These are phyloP conservation scores for Nasonovia ribisnigri DNA, from an alignment of 2,888 invertebrate species.

Conservation along the genomic window DNA sequence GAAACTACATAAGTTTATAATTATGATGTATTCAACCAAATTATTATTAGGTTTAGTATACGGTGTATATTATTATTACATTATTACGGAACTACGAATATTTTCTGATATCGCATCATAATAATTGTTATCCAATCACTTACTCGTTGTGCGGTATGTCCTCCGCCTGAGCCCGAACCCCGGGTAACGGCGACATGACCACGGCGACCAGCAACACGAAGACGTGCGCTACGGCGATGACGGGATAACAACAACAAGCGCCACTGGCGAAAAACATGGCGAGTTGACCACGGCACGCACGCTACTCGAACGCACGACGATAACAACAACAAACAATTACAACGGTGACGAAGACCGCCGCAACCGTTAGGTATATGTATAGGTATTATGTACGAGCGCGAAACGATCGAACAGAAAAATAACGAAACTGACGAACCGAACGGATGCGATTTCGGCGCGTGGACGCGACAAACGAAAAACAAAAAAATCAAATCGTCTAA, in stretches of 20 bases:
- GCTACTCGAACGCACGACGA: background rate
- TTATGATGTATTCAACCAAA: background rate
- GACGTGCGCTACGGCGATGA: background rate
- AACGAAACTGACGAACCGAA: background rate
- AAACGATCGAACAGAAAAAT: background rate
- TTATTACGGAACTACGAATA: background rate
- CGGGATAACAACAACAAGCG: slow-evolving; percentile 4
- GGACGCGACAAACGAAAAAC: background rate
- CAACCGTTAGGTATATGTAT: background rate
- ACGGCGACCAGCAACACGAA: background rate
- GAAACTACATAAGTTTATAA: background rate
- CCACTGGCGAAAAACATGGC: slow-evolving; percentile 21
- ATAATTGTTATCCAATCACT: background rate
- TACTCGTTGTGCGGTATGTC: slow-evolving; percentile 63
- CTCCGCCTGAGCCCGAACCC: slow-evolving; percentile 54
- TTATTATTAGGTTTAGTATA: background rate
- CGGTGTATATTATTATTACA: background rate
- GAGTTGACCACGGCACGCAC: background rate
- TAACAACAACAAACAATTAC: background rate
- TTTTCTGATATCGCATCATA: background rate
- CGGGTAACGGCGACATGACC: slow-evolving; percentile 18
- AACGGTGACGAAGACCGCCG: background rate
- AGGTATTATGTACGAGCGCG: background rate
- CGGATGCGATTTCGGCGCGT: background rate
- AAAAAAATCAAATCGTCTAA: background rate